phyloP scores from a whole-genome alignment of 2,888 invertebrate genomes.

The Trichogramma evanescens region DNA sequence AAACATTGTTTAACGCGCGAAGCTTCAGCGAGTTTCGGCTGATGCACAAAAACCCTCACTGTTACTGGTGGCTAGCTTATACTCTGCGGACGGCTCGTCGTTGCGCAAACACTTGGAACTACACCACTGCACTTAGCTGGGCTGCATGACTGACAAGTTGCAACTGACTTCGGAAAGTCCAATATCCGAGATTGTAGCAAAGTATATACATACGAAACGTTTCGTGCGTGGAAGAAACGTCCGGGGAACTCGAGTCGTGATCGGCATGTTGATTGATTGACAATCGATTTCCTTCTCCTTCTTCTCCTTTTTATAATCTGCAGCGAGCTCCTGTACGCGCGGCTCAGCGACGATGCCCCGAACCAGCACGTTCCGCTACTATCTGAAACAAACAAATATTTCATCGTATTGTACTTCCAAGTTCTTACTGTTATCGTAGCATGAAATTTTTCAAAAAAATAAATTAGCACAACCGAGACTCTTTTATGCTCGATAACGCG shows the following conservation, averaged over 20 bases:
- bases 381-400: too few species aligned
- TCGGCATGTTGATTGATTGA: slow-evolving; percentile 39
- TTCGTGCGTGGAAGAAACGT: slow-evolving; percentile 43
- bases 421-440: too few species aligned
- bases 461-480: neutral
- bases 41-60: neutral
- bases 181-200: neutral
- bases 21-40: too few species aligned
- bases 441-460: neutral
- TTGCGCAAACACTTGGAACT: too few species aligned
- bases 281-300: slow-evolving; percentile 39
- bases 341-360: neutral
- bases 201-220: slow-evolving; percentile 37
- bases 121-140: slow-evolving; percentile 26
- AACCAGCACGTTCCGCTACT: neutral
- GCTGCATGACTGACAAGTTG: slow-evolving; percentile 35
- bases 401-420: too few species aligned
- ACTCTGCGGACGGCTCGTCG: neutral
- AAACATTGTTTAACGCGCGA: too few species aligned
- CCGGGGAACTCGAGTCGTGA: slow-evolving; percentile 34
- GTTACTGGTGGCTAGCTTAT: neutral
- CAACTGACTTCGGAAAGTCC: slow-evolving; percentile 35
- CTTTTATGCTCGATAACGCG: neutral
- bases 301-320: neutral
- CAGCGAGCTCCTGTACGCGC: too few species aligned